Evolutionary conservation across 2,888 invertebrate genomes (phyloP).

Genomic region (Acanthosoma haemorrhoidale): DNA sequence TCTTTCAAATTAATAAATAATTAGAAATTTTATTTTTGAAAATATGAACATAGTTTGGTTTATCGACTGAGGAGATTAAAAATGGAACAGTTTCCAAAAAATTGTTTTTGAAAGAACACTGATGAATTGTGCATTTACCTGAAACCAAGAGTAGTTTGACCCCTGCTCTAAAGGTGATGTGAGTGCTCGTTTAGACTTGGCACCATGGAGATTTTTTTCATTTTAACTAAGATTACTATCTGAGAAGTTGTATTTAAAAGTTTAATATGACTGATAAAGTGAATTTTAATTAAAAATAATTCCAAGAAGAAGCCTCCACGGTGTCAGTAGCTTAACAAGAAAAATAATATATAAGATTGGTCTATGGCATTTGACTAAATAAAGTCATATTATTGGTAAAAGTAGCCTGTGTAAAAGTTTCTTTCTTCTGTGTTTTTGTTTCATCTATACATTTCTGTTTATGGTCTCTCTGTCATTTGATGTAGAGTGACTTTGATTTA

Average conservation of each 20-base stretch:
- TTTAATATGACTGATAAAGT: too few relatives aligned
- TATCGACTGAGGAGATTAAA: too few relatives aligned
- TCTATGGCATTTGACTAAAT: constrained; percentile 12
- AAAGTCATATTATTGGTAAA: background rate
- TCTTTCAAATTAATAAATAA: background rate
- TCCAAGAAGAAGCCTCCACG: background rate
- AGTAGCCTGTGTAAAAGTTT: background rate
- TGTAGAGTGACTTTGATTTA: constrained; percentile 20
- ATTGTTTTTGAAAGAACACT: constrained; percentile 3
- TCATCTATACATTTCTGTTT: background rate
- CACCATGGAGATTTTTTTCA: too few relatives aligned
- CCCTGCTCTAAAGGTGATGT: constrained; percentile 5
- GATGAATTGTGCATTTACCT: background rate
- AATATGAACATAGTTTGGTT: too few relatives aligned
- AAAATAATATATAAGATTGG: background rate
- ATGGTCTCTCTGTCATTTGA: background rate
- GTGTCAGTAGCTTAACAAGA: background rate
- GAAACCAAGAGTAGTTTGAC: background rate
- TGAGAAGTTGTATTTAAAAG: too few relatives aligned
- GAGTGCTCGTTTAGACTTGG: background rate
- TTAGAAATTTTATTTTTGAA: too few relatives aligned
- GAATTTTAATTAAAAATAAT: too few relatives aligned
- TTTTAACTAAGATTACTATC: too few relatives aligned
- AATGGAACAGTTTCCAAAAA: too few relatives aligned
- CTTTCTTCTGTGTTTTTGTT: background rate